phyloP scores from a whole-genome alignment of 2,888 invertebrate genomes.

The Acronicta aceris region DNA sequence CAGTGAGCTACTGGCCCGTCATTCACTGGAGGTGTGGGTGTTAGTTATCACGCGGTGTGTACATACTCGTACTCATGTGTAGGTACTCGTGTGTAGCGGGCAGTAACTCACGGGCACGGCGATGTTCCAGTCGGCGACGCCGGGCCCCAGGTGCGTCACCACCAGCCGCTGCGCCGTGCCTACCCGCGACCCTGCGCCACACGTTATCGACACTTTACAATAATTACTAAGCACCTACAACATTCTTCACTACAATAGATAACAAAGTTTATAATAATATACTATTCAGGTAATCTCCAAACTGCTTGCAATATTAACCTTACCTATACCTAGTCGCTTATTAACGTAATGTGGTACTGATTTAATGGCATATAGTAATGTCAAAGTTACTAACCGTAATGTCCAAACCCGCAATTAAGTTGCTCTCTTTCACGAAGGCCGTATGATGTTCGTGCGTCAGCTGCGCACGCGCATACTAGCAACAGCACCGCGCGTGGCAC shows the following conservation, averaged over 20 bases:
- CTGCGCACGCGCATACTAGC: background rate
- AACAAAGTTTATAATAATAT: no score
- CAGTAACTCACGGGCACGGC: constrained; percentile 37
- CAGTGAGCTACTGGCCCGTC: no score
- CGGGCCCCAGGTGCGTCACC: constrained; percentile 29
- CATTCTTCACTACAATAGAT: no score
- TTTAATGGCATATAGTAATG: background rate
- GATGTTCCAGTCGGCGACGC: constrained; percentile 39
- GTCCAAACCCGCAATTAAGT: constrained; percentile 25
- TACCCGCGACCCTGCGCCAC: constrained; percentile 18
- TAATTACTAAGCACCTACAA: no score
- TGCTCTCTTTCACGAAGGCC: constrained; percentile 18
- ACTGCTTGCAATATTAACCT: background rate
- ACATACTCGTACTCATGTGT: no score
- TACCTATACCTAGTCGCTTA: background rate
- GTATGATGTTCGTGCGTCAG: background rate
- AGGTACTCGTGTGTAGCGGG: no score
- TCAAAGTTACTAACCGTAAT: constrained; percentile 28
- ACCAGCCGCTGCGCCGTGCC: constrained; percentile 33
- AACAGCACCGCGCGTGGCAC: constrained; percentile 5
- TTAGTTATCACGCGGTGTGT: no score
- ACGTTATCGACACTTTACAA: no score
- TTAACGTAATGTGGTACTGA: background rate
- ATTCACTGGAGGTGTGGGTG: no score
- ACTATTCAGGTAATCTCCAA: no score